These are phyloP conservation scores for Eristalis tenax DNA, from an alignment of 2,888 invertebrate genomes.

Conservation along the genomic window DNA sequence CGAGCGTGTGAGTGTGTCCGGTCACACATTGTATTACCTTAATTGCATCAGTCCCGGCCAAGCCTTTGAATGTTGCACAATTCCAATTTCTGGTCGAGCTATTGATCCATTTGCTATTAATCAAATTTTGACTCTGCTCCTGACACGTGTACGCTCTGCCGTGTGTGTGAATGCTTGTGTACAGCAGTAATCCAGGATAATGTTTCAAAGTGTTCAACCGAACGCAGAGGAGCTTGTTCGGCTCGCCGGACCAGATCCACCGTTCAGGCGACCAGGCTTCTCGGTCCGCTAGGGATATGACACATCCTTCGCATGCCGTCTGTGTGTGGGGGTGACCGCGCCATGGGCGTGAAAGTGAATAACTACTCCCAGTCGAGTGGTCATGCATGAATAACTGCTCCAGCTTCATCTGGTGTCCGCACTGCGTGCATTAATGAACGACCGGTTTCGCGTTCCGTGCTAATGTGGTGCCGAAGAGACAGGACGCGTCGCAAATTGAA, in stretches of 20 bases:
- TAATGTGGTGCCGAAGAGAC: slow-evolving; percentile 13
- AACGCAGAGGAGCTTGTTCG: neutral
- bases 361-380: slow-evolving; percentile 17
- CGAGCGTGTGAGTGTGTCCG: neutral
- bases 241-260: neutral
- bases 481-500: slow-evolving; percentile 31
- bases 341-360: slow-evolving; percentile 28
- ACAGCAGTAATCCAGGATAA: slow-evolving; percentile 51
- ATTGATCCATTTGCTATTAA: slow-evolving; percentile 59
- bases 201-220: slow-evolving; percentile 44
- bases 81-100: neutral
- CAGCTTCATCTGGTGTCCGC: slow-evolving; percentile 13
- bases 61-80: slow-evolving; percentile 14
- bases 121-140: slow-evolving; percentile 51
- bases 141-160: slow-evolving; percentile 25
- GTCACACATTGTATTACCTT: slow-evolving; percentile 60
- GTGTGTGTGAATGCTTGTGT: neutral
- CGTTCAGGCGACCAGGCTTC: neutral
- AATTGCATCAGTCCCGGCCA: slow-evolving; percentile 56
- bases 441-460: slow-evolving; percentile 8
- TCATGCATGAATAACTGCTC: slow-evolving; percentile 44
- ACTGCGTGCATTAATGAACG: slow-evolving; percentile 44
- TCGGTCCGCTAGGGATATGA: neutral
- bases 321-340: neutral
- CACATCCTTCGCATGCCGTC: neutral